phyloP scores from a whole-genome alignment of 2,888 invertebrate genomes.

The Coleophora deauratella region DNA sequence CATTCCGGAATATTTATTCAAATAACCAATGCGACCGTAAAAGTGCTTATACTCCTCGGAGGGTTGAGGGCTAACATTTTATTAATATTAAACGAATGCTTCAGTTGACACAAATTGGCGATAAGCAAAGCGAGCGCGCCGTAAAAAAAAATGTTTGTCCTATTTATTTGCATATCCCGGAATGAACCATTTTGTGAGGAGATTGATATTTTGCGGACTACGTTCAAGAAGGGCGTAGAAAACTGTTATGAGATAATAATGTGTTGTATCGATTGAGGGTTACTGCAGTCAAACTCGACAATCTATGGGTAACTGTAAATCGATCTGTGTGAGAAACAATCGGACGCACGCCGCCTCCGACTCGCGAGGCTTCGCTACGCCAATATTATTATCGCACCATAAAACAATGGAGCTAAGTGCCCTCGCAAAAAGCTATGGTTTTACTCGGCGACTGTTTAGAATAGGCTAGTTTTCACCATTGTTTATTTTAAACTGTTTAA shows the following conservation, averaged over 20 bases:
- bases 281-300: constrained; percentile 21
- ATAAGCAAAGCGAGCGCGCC: constrained; percentile 59
- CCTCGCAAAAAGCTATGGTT: constrained; percentile 16
- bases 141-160: constrained; percentile 48
- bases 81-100: constrained; percentile 72
- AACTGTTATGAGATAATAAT: constrained; percentile 18
- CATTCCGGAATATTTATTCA: constrained; percentile 69
- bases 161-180: constrained; percentile 39
- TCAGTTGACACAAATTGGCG: constrained; percentile 71
- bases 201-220: constrained; percentile 15
- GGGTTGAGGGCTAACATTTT: constrained; percentile 66
- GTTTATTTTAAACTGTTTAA: not conserved
- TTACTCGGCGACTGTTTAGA: constrained; percentile 2
- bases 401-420: constrained; percentile 44
- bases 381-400: constrained; percentile 48
- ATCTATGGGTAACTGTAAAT: constrained; percentile 38
- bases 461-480: constrained; percentile 4
- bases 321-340: constrained; percentile 54
- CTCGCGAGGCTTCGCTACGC: constrained; percentile 28
- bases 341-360: constrained; percentile 24
- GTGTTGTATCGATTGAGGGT: constrained; percentile 20
- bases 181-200: constrained; percentile 29
- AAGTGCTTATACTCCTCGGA: constrained; percentile 56
- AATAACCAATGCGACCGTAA: constrained; percentile 70
- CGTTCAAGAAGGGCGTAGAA: constrained; percentile 9